phyloP scores from a whole-genome alignment of 2,888 invertebrate species.

The Tetropium fuscum region DNA sequence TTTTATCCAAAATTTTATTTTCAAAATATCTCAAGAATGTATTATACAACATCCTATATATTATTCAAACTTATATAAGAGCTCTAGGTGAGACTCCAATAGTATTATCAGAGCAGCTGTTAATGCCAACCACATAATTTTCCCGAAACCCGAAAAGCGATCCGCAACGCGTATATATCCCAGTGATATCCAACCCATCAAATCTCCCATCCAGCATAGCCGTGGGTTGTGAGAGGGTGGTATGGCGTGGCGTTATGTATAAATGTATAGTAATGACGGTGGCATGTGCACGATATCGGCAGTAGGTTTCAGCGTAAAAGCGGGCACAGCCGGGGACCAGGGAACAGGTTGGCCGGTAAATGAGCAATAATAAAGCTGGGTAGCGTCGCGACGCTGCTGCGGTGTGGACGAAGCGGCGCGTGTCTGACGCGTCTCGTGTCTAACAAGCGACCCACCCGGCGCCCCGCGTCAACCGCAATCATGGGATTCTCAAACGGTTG shows the following conservation, averaged over 20 bases:
- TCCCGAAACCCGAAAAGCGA: slow-evolving; percentile 12
- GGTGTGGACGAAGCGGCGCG: slow-evolving; percentile 64
- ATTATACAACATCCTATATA: too few relatives aligned
- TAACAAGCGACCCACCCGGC: slow-evolving; percentile 61
- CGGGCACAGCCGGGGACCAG: slow-evolving; percentile 43
- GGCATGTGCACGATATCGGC: slow-evolving; percentile 32
- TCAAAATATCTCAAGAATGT: too few relatives aligned
- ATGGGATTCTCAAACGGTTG: slow-evolving; percentile 56
- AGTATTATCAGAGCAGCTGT: too few relatives aligned
- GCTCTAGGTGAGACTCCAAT: too few relatives aligned
- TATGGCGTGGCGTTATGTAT: slow-evolving; percentile 35
- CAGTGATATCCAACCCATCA: slow-evolving; percentile 27
- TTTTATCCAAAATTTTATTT: too few relatives aligned
- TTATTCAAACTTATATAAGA: too few relatives aligned
- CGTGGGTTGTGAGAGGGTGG: slow-evolving; percentile 21
- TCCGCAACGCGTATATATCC: slow-evolving; percentile 15
- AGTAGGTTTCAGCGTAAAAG: slow-evolving; percentile 21
- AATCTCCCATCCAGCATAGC: slow-evolving; percentile 22
- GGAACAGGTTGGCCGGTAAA: slow-evolving; percentile 61
- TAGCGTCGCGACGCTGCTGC: slow-evolving; percentile 50
- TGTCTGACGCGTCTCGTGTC: slow-evolving; percentile 67
- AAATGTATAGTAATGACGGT: slow-evolving; percentile 43
- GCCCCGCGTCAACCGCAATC: slow-evolving; percentile 54
- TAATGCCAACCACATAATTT: slow-evolving; percentile 19
- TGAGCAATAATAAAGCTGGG: slow-evolving; percentile 62